Percentiles rank a stretch among this genome's conserved stretches.
Evolutionary conservation across 2,888 invertebrate genomes (phyloP).

Genomic region (Leistus spinibarbis): DNA sequence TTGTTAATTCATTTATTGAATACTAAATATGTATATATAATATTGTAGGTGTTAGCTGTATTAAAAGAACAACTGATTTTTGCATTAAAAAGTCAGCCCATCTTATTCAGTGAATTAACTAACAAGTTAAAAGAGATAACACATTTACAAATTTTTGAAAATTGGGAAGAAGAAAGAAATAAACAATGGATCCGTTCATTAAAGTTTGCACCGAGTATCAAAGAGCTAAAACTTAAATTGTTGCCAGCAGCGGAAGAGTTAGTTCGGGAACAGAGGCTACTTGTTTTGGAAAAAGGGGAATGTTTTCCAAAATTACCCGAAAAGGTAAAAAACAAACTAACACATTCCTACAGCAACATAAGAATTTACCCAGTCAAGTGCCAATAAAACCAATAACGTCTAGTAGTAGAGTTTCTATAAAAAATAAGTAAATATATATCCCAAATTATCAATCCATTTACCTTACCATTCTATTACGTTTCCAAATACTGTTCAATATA

Average conservation of each 20-base stretch:
- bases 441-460: too few relatives aligned
- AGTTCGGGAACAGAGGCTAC: slow-evolving; percentile 49
- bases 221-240: slow-evolving; percentile 48
- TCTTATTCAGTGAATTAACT: slow-evolving; percentile 50
- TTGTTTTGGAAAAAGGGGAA: slow-evolving; percentile 47
- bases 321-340: slow-evolving; percentile 49
- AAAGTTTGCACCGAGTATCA: slow-evolving; percentile 47
- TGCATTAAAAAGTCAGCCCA: slow-evolving; percentile 50
- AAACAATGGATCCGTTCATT: slow-evolving; percentile 47
- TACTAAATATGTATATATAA: background rate
- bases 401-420: too few relatives aligned
- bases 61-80: slow-evolving; percentile 52
- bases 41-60: slow-evolving; percentile 50
- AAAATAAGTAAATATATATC: too few relatives aligned
- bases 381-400: too few relatives aligned
- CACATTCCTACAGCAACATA: too few relatives aligned
- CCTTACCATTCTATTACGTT: too few relatives aligned
- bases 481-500: too few relatives aligned
- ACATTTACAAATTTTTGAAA: slow-evolving; percentile 49
- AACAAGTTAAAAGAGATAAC: slow-evolving; percentile 49
- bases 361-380: too few relatives aligned
- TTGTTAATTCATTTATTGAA: slow-evolving; percentile 21
- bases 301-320: slow-evolving; percentile 52
- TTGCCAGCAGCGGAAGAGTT: slow-evolving; percentile 46
- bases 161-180: slow-evolving; percentile 52